Conservation (phyloP, 2,113 vertebrate species). For the Xyliphius kryptos region DNA sequence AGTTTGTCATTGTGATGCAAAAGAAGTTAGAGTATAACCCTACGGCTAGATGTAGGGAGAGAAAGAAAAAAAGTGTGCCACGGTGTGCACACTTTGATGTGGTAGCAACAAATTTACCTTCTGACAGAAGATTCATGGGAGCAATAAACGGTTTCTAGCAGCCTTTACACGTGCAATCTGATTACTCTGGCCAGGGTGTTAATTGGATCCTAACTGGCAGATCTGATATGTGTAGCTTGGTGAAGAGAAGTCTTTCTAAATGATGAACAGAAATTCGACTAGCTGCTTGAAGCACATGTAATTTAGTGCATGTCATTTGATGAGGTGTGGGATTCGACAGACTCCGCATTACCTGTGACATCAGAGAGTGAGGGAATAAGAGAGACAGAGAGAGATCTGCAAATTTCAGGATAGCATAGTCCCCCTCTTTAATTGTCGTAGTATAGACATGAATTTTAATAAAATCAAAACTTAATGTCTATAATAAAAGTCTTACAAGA, state of each 20-base stretch:
- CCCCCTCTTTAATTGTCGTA: conserved; percentile 20
- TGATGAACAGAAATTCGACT: conserved; percentile 98
- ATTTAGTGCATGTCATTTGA: conserved; percentile 99
- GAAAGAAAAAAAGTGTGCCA: conserved; percentile 71
- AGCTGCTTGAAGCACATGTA: conserved; percentile 99
- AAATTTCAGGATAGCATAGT: no score
- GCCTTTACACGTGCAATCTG: conserved; percentile 93
- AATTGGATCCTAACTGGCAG: conserved; percentile 99
- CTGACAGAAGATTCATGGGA: conserved; percentile 96
- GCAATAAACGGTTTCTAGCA: conserved; percentile 96
- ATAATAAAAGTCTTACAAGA: no score
- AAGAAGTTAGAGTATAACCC: conserved; percentile 89
- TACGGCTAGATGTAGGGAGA: conserved; percentile 66
- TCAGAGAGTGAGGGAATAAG: conserved; percentile 55
- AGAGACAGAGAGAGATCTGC: conserved; percentile 6
- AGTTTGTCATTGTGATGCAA: conserved; percentile 80
- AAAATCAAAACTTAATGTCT: conserved; percentile 6
- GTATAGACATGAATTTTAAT: conserved; percentile 12
- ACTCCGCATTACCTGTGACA: conserved; percentile 93
- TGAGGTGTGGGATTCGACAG: conserved; percentile 96
- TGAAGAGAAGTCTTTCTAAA: conserved; percentile 92
- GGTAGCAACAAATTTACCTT: conserved; percentile 96
- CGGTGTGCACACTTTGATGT: conserved; percentile 80
- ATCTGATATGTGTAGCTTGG: conserved; percentile 96
- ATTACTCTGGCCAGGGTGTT: conserved; percentile 99